Base-by-base conservation (phyloP, 2,797 vertebrate genomes). In the Numenius phaeopus region DNA sequence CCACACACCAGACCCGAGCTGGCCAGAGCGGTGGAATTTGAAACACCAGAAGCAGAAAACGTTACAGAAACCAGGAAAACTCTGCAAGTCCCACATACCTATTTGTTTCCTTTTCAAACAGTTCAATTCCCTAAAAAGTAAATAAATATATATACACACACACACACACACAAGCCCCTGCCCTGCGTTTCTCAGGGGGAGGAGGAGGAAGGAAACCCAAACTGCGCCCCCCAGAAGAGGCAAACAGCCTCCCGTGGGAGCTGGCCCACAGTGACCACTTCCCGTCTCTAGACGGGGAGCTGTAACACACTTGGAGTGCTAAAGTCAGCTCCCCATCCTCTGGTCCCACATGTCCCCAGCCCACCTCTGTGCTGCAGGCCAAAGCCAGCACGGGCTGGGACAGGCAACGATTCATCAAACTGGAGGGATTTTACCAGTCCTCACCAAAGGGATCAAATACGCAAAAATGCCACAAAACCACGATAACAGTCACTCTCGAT, bases 281-380 rank as follows among this genome's bases (percentile, higher is more conserved):
- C 8, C 30, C 29, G 4, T 37, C 32, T 54, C 47, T 4, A 11
- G n/a, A 32, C 24, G 9, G 15, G 24, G 9, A 46, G 22, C 3
- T 12, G 20, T 11, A 69, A 58, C 44, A 29, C 23, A 9, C 18
- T 39, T 3, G 0, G 20, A 19, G 23, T 11, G 16, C 40, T n/a
- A 13, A 22, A 18, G 42, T 10, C 32, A 32, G 44, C 39, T 79
- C 67, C 55, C 16, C 12, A 5, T 21, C 14, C 54, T 61, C 59
- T 1, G 2, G 11, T 14, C 20, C 55, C 55, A 34, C 37, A 9
- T 0, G 5, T 8, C n/a, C 71, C 44, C 73, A 40, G 14, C 16
- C 50, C 16, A 21, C 1, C 1, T 4, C 47, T 27, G 42, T 0
- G 1, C 30, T 5, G 12, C 32, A 44, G 27, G 37, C 29, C 58